Conservation (phyloP, 2,113 vertebrate species). For the Corynorhinus townsendii region DNA sequence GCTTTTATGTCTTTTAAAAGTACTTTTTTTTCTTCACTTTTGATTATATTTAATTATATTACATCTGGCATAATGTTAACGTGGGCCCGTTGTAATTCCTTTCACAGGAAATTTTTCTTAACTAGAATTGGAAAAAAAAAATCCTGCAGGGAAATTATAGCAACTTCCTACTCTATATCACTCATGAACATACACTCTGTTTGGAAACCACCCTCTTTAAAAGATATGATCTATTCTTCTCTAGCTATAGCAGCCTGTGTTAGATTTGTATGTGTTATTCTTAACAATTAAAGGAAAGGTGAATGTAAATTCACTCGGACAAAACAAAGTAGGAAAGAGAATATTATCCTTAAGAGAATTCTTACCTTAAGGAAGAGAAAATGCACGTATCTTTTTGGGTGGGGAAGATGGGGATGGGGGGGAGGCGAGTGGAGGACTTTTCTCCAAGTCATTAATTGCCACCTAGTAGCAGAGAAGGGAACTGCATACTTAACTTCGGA, state of each 20-base stretch:
- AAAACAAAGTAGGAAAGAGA: slow-evolving; percentile 63
- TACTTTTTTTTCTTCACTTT: slow-evolving; percentile 19
- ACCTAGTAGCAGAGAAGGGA: slow-evolving; percentile 57
- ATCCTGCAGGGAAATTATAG: slow-evolving; percentile 38
- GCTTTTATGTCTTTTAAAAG: slow-evolving; percentile 42
- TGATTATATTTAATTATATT: neutral
- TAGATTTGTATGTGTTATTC: slow-evolving; percentile 57
- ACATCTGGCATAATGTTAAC: slow-evolving; percentile 18
- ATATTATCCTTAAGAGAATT: slow-evolving; percentile 57
- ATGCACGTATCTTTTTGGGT: slow-evolving; percentile 46
- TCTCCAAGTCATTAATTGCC: slow-evolving; percentile 49
- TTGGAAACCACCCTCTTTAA: slow-evolving; percentile 51
- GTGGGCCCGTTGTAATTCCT: slow-evolving; percentile 4
- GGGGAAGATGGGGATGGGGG: neutral
- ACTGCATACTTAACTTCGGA: slow-evolving; percentile 1
- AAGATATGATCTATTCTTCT: slow-evolving; percentile 47
- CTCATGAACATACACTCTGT: slow-evolving; percentile 45
- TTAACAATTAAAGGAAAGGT: slow-evolving; percentile 72
- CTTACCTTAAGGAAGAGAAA: slow-evolving; percentile 57
- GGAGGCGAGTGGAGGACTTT: neutral
- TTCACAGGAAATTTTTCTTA: slow-evolving; percentile 47
- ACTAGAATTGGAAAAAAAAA: slow-evolving; percentile 36
- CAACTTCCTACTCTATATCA: slow-evolving; percentile 51
- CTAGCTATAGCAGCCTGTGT: neutral
- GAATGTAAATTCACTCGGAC: slow-evolving; percentile 60